Base-by-base conservation (phyloP, 2,888 invertebrate species). In the Portevinia maculata region DNA sequence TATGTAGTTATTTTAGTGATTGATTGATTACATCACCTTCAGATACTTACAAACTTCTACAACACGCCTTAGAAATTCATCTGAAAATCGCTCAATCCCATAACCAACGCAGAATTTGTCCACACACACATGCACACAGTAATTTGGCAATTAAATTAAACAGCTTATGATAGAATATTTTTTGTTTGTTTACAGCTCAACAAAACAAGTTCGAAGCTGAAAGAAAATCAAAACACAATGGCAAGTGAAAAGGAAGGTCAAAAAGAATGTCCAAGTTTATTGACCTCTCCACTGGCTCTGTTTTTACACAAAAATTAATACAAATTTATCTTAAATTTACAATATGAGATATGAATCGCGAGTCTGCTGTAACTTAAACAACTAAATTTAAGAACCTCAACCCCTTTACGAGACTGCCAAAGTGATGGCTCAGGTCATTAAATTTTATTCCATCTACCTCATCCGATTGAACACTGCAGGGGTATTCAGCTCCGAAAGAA, bases 401-500 rank as follows among this genome's bases (percentile, higher is more conserved):
- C 19, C 90, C 90, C 83, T 89, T 90, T 1, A 90, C 85, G 24
- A 89, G 73, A 70, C 90, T 89, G 37, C 90, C 90, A 50, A 86
- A 86, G 30, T 88, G 86, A 32, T 85, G 86, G 75, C 86, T 86
- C 32, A 85, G 84, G 55, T 90, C 90, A 8, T 85, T 87, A 59
- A 90, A 90, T 17, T 86, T 86, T 41, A 90, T 87, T 5, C 89
- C 89, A 53, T 88, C 88, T 3, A 86, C 88, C 15, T 86, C 67
- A 32, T 88, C 86, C 13, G 90, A 89, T 46, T 88, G 89, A 28
- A 91, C 85, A 70, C 89, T 89, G 37, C 89, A 89, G 0, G 91
- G 91, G 85, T 91, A 91, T 71, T 91, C 91, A 0, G 89, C 89
- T 0, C 89, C 90, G 71, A 86, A 89, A 8, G 89, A 86, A 34